Evolutionary conservation across 2,113 vertebrate species (phyloP), one percentile per base, ranked within the genome.

Genomic region (Salvelinus sp.): DNA sequence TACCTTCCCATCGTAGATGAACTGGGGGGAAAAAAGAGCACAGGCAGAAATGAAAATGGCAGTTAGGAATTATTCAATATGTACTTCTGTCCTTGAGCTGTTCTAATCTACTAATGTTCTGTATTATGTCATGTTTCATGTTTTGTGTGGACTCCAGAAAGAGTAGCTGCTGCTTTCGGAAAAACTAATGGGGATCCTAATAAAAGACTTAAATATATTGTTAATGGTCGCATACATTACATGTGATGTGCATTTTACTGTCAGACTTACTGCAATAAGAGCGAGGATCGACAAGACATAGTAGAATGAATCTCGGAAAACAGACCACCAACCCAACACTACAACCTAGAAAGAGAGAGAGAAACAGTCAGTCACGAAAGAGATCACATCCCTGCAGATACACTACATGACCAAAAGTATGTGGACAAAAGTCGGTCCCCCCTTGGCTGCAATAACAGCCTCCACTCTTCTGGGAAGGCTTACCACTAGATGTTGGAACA

Each of bases 1-100:
- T 78, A 99, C 98, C 92, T 95, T 94, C 81, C 93, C 97, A 76
- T 99, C 97, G 22, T 98, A 97, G 89, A 99, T 98, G 87, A 98
- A 98, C 97, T 99, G 87, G 65, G 87, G 86, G 75, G 71, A 74
- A 4, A 20, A 78, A 2, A 12, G 1, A 16, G n/a, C 58, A 62
- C 18, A 22, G 58, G 18, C 6, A 62, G n/a, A 22, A 22, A 62
- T 62, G 58, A 62, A 62, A 10, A 62, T 22, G 20, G 3, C 58
- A 22, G 3, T 7, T 6, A 10, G 16, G 16, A 16, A 54, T 18
- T 54, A 54, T 54, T 54, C 58, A 22, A 23, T 10, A 44, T 44
- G 38, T 44, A 44, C 7, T 44, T 44, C 38, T 44, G 38, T 44
- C 38, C 38, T 44, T 44, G 9, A 44, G 38, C 38, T 44, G 38